Percentiles rank a stretch among this genome's conserved stretches.
These are phyloP conservation scores for Bibio marci DNA, from an alignment of 2,888 invertebrate genomes.

Conservation along the genomic window DNA sequence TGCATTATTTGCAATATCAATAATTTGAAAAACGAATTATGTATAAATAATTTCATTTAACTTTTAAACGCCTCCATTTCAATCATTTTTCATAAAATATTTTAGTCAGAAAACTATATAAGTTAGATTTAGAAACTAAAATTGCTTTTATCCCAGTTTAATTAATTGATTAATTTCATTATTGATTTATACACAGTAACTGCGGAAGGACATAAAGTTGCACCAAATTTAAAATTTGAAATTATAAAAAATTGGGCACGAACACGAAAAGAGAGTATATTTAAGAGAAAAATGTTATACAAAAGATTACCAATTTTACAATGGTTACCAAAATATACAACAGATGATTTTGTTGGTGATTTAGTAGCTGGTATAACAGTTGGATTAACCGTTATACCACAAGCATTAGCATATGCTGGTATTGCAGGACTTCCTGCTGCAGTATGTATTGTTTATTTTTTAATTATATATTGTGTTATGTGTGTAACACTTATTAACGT, in stretches of 20 bases:
- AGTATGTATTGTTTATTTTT: conserved; percentile 23
- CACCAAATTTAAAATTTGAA: conserved; percentile 18
- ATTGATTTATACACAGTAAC: conserved; percentile 29
- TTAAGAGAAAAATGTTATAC: conserved; percentile 52
- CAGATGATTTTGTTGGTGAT: conserved; percentile 62
- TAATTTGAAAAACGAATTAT: no score
- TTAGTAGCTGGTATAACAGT: conserved; percentile 83
- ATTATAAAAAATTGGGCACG: conserved; percentile 27
- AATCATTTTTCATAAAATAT: no score
- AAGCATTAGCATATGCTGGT: conserved; percentile 66
- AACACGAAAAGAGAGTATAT: conserved; percentile 30
- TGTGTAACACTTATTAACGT: background rate
- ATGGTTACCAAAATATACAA: conserved; percentile 56
- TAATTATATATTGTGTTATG: background rate
- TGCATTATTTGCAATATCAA: no score
- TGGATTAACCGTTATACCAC: conserved; percentile 85
- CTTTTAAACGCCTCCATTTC: no score
- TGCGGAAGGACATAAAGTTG: conserved; percentile 29
- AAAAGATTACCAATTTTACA: conserved; percentile 54
- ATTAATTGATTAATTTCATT: no score
- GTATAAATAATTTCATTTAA: no score
- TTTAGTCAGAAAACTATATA: no score
- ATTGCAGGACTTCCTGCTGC: conserved; percentile 61
- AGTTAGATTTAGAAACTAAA: no score
- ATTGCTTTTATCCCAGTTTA: no score